Base-by-base conservation (phyloP, 2,888 invertebrate species). In the Synanthedon tipuliformis region DNA sequence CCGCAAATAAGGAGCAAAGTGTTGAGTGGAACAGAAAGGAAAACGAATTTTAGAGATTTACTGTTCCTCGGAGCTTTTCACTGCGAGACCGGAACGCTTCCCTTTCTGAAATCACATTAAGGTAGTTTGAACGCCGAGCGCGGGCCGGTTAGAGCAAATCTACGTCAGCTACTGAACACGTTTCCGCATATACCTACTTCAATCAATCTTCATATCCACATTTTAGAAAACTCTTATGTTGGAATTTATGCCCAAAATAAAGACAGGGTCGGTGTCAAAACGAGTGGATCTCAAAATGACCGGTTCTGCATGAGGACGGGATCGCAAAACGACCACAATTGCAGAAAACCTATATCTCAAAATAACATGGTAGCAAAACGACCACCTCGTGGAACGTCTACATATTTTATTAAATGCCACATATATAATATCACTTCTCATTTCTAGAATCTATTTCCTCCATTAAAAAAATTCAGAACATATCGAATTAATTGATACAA, bases 51-150 rank as follows among this genome's bases (percentile, higher is more conserved):
- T 61, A 61, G 67, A 64, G 71, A 71, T 73, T 74, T 69, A 67
- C 65, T 68, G 69, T 65, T 64, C 62, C 59, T 58, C 59, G 59
- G 63, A 66, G 65, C 64, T 62, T 74, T 73, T 73, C 69, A 67
- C 67, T 34, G 63, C 65, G 67, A 65, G 66, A 64, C 63, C 64
- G 64, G 64, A 62, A 61, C 60, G 63, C 63, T 67, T 68, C 67
- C 70, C 68, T 72, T 34, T 71, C 65, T 69, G 72, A 71, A 79
- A 79, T 78, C 72, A 72, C 75, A 78, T 76, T 78, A 72, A 69
- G 69, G 68, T 70, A 73, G 77, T 77, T 77, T 68, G 68, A 67
- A 69, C 62, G 63, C 64, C 68, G 66, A 64, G 63, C 63, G 61
- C 63, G 64, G 69, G 72, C 74, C 69, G 69, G 66, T 65, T 62